phyloP scores from a whole-genome alignment of 2,113 vertebrate species.

The Urocynchramus pylzowi region DNA sequence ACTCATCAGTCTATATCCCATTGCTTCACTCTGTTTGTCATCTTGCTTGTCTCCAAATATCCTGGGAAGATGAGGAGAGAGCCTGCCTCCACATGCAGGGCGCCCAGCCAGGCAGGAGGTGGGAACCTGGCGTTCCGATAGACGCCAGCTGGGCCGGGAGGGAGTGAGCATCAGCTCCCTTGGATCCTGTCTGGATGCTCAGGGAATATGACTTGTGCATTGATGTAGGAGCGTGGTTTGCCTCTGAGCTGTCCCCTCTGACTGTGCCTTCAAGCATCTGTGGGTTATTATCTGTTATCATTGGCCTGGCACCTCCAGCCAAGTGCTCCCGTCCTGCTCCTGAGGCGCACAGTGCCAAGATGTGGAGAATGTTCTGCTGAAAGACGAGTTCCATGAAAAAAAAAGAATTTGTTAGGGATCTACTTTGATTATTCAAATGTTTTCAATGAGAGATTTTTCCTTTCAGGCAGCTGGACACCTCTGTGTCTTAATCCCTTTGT shows the following conservation, averaged over 20 bases:
- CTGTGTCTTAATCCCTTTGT: neutral
- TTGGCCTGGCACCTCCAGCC: neutral
- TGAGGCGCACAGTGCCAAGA: rapidly evolving
- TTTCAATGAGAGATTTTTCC: neutral
- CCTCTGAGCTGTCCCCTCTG: neutral
- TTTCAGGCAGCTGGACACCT: neutral
- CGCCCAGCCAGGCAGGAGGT: neutral
- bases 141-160: neutral
- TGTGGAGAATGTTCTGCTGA: neutral
- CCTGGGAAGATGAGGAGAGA: neutral
- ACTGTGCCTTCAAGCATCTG: neutral
- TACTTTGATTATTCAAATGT: neutral
- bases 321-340: neutral
- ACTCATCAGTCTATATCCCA: neutral
- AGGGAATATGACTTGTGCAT: neutral
- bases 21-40: neutral
- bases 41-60: neutral
- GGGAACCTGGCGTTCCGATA: rapidly evolving
- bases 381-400: neutral
- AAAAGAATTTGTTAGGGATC: neutral
- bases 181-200: neutral
- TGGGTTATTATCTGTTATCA: too few species aligned
- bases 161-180: neutral
- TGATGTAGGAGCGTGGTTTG: neutral
- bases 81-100: neutral